Conservation (phyloP, 2,113 vertebrate species). For the Chinchilla lanigera region DNA sequence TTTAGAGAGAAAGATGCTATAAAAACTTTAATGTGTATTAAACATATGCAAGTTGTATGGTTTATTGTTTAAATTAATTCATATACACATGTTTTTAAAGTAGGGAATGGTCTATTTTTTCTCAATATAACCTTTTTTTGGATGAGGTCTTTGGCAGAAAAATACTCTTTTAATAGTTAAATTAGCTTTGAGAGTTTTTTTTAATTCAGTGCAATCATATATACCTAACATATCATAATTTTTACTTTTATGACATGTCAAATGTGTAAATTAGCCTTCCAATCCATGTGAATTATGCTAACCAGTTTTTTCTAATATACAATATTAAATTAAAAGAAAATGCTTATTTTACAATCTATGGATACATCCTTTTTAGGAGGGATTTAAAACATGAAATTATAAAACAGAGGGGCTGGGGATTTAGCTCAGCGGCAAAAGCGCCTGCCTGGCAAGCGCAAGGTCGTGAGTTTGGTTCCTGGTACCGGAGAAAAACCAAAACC, state of each 20-base stretch:
- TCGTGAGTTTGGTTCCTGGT: no score
- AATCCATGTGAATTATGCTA: not conserved
- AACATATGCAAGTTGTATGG: not conserved
- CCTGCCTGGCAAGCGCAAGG: no score
- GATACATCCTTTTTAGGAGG: not conserved
- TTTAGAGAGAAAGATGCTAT: not conserved
- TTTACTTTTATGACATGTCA: not conserved
- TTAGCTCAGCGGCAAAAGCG: no score
- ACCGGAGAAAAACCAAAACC: no score
- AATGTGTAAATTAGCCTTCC: not conserved
- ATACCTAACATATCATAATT: not conserved
- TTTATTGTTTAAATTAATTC: not conserved
- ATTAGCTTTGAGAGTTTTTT: not conserved
- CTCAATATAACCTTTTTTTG: not conserved
- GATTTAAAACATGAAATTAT: not conserved
- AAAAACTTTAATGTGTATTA: not conserved
- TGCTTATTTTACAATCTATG: conserved; percentile 7
- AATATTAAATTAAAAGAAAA: not conserved
- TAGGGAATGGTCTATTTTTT: not conserved
- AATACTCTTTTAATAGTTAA: not conserved
- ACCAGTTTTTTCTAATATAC: not conserved
- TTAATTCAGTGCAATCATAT: not conserved
- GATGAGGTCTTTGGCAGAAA: not conserved
- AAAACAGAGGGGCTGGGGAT: no score
- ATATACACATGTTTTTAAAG: not conserved